Evolutionary conservation across 2,113 vertebrate genomes (phyloP).

Genomic region (Oncorhynchus kisutch): DNA sequence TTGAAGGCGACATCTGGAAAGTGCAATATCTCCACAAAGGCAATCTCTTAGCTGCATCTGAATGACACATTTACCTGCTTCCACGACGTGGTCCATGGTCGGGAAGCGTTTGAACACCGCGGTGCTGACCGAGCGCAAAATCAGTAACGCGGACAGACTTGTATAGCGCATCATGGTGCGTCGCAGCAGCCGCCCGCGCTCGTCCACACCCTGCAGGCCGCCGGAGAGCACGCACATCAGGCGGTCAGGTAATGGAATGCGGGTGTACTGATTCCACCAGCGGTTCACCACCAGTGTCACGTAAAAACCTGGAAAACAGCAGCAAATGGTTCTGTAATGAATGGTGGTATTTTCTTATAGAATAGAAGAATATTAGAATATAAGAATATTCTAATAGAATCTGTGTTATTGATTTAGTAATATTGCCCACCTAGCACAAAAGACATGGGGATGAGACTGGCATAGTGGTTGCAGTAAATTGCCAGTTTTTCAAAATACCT

Average conservation of each 20-base stretch:
- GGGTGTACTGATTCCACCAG: slow-evolving; percentile 92
- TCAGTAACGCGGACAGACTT: slow-evolving; percentile 85
- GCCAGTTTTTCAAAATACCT: slow-evolving; percentile 89
- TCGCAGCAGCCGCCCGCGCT: slow-evolving; percentile 84
- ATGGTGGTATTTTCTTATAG: neutral
- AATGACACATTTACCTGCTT: slow-evolving; percentile 77
- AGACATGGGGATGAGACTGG: slow-evolving; percentile 89
- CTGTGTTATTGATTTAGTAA: neutral
- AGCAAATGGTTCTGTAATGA: neutral
- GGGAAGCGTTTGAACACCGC: slow-evolving; percentile 91
- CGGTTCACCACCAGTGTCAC: slow-evolving; percentile 92
- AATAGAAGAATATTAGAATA: no score
- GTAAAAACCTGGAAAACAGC: slow-evolving; percentile 81
- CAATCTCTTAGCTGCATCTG: no score
- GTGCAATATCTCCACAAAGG: no score
- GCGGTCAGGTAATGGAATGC: slow-evolving; percentile 84
- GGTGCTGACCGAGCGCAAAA: slow-evolving; percentile 89
- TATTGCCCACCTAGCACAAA: slow-evolving; percentile 84
- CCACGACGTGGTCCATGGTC: slow-evolving; percentile 90
- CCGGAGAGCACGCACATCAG: slow-evolving; percentile 85
- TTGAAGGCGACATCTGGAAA: no score
- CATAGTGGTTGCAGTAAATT: slow-evolving; percentile 90
- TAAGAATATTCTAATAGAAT: neutral
- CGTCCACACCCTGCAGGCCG: slow-evolving; percentile 81
- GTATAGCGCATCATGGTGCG: slow-evolving; percentile 89